phyloP scores from a whole-genome alignment of 2,113 vertebrate genomes.

The Rhipidura dahli region DNA sequence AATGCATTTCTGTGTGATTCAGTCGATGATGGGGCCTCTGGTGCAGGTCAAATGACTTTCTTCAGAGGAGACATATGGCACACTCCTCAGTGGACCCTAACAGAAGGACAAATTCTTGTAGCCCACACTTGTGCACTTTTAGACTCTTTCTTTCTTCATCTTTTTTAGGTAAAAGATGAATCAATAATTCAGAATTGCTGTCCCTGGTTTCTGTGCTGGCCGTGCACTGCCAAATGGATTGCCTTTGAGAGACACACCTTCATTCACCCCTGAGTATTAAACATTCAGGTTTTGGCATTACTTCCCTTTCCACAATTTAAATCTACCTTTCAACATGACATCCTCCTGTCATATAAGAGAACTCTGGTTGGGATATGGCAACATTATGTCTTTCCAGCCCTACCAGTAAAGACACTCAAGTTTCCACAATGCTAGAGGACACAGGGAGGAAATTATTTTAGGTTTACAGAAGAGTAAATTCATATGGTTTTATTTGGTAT shows the following conservation, averaged over 20 bases:
- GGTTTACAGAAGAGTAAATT: not conserved
- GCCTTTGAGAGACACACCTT: not conserved
- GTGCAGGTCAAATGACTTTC: not conserved
- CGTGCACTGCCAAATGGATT: not conserved
- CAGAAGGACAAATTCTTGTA: not conserved
- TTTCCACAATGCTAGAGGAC: not conserved
- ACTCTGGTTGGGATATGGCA: not conserved
- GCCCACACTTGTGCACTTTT: not conserved
- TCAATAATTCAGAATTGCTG: not conserved
- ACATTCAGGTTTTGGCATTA: not conserved
- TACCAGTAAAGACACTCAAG: not conserved
- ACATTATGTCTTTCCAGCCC: not conserved
- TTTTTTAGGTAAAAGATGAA: not conserved
- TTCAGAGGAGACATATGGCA: not conserved
- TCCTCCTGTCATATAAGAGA: not conserved
- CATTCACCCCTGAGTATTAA: not conserved
- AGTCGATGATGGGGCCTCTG: not conserved
- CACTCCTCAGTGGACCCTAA: not conserved
- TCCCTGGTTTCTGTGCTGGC: not conserved
- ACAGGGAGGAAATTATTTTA: not conserved
- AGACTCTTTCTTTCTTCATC: no score
- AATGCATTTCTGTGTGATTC: not conserved
- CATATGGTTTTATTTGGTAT: not conserved
- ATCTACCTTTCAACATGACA: not conserved
- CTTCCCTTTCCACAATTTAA: not conserved